These are phyloP conservation scores for Pantherophis guttatus DNA, from an alignment of 2,113 vertebrate species.

Conservation along the genomic window DNA sequence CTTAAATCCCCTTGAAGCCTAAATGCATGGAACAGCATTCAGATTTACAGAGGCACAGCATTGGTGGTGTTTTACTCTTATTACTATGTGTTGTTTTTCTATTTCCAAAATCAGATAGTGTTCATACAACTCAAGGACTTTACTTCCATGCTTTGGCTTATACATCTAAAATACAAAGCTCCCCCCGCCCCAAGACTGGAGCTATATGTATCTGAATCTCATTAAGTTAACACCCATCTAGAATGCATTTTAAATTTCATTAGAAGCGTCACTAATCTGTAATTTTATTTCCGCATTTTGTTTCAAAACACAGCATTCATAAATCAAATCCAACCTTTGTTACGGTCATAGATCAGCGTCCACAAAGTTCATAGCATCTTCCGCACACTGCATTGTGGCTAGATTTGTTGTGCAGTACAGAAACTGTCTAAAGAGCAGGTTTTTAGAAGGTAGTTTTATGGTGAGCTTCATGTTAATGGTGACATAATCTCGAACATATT, in stretches of 20 bases:
- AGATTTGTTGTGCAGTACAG: background rate
- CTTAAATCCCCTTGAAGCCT: conserved; percentile 13
- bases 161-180: conserved; percentile 48
- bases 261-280: conserved; percentile 42
- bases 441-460: background rate
- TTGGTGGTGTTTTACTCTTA: background rate
- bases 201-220: background rate
- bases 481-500: background rate
- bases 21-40: background rate
- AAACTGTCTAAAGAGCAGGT: background rate
- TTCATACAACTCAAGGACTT: conserved; percentile 29
- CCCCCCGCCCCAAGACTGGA: conserved; percentile 36
- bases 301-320: conserved; percentile 24
- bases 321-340: background rate
- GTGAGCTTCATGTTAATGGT: background rate
- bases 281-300: conserved; percentile 38
- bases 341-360: background rate
- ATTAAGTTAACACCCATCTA: conserved; percentile 14
- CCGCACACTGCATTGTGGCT: background rate
- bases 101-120: conserved; percentile 1
- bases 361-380: conserved; percentile 19
- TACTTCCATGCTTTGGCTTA: conserved; percentile 8
- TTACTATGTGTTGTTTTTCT: background rate
- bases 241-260: conserved; percentile 47
- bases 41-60: background rate